Conservation (phyloP, 2,888 invertebrate species). For the Lithophane semibrunnea region DNA sequence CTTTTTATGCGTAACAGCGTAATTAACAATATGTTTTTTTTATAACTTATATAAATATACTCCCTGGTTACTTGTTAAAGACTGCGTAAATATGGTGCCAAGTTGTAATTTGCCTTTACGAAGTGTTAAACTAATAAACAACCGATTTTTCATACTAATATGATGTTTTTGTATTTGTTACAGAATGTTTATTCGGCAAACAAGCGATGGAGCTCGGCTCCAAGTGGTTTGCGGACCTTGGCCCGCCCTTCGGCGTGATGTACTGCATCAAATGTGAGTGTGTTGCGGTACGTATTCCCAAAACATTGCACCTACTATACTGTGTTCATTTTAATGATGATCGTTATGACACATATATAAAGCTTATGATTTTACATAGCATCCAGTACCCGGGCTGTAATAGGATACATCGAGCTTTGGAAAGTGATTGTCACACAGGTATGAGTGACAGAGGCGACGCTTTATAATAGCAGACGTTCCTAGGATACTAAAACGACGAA, state of each 20-base stretch:
- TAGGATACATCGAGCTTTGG: neutral
- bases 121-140: neutral
- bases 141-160: constrained; percentile 1
- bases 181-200: constrained; percentile 98
- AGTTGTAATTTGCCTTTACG: neutral
- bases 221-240: constrained; percentile 97
- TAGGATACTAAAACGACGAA: neutral
- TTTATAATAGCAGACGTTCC: neutral
- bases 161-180: constrained; percentile 82
- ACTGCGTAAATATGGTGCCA: neutral
- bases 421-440: no score
- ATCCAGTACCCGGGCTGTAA: neutral
- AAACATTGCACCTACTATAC: constrained; percentile 28
- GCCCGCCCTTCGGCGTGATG: constrained; percentile 98
- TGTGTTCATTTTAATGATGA: constrained; percentile 17
- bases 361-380: neutral
- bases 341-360: constrained; percentile 2
- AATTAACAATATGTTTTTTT: neutral
- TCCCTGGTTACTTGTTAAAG: neutral
- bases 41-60: neutral
- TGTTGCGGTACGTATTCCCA: constrained; percentile 95
- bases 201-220: constrained; percentile 96
- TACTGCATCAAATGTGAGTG: constrained; percentile 99
- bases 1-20: neutral
- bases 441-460: no score